phyloP scores from a whole-genome alignment of 2,797 vertebrate species.

The Arnoldichthys spilopterus region DNA sequence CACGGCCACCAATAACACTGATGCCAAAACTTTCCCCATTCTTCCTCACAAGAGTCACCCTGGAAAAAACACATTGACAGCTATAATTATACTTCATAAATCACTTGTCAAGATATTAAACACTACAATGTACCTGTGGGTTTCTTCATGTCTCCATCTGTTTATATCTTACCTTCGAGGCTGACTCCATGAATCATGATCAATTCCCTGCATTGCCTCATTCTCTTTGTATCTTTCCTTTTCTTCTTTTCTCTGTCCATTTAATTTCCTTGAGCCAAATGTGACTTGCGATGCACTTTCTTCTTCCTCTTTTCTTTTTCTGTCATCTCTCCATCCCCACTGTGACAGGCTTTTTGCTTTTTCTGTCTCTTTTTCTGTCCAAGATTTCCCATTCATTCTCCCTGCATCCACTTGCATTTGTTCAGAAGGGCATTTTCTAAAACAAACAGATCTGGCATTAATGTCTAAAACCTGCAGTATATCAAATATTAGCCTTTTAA shows the following conservation, averaged over 20 bases:
- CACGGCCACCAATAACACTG: slow-evolving; percentile 95
- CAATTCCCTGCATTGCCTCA: slow-evolving; percentile 17
- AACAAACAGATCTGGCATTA: slow-evolving; percentile 14
- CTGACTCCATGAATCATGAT: slow-evolving; percentile 39
- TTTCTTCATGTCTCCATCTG: slow-evolving; percentile 39
- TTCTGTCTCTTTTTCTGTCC: slow-evolving; percentile 4
- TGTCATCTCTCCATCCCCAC: not conserved
- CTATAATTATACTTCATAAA: slow-evolving; percentile 21
- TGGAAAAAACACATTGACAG: slow-evolving; percentile 62
- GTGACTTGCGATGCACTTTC: not conserved
- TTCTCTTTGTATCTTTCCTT: slow-evolving; percentile 5
- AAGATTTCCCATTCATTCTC: slow-evolving; percentile 21
- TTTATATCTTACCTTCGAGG: slow-evolving; percentile 52
- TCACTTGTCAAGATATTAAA: not conserved
- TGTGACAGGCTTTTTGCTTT: not conserved
- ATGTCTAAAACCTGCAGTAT: not conserved
- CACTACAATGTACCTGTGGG: not conserved
- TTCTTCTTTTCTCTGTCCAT: slow-evolving; percentile 24
- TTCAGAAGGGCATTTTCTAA: slow-evolving; percentile 39
- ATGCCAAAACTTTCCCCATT: slow-evolving; percentile 91
- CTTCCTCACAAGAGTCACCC: slow-evolving; percentile 87
- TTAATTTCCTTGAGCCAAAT: not conserved
- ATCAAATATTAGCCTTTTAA: too few species aligned
- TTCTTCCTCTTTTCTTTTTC: not conserved
- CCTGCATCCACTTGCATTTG: slow-evolving; percentile 26